Evolutionary conservation across 2,888 invertebrate genomes (phyloP), one percentile per base, ranked within the genome.

Genomic region (Zygogramma bicolorata): DNA sequence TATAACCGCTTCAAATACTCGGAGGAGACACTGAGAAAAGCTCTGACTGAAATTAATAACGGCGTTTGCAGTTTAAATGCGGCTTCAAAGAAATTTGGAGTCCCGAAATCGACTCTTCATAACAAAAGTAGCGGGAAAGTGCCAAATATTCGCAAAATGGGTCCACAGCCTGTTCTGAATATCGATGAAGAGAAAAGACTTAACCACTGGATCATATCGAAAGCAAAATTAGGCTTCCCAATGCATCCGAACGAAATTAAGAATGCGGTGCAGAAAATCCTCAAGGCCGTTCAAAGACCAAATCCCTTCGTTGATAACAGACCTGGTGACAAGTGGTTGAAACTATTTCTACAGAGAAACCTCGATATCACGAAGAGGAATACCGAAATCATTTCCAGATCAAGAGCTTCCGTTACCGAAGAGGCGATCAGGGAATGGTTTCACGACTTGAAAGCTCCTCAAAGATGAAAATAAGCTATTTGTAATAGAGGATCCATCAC

Each of bases 241-340:
- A 76, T 77, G 74, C 77, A 77, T 61, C 70, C 59, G 4, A 62
- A 70, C 25, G 77, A 77, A 69, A 71, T 77, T 5, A 58, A 78
- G 57, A 20, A n/a, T 18, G 42, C 70, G 3, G 74, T 74, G 10
- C 71, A 76, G 67, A 68, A 65, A 66, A 46, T 74, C 49, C 22
- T 71, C 10, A 74, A 67, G 13, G 53, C 22, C 65, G 7, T 7
- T 42, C n/a, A 7, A 2, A 42, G 6, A 18, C 8, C 3, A 59
- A 75, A 75, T 61, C 27, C 42, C 27, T 74, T 75, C 49, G 29
- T 3, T 18, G 74, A 81, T 42, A 67, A 78, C 46, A 71, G 71
- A 58, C 81, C 82, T 10, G 81, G 82, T 31, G 71, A 74, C 57
- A 81, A 81, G 68, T 84, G 82, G 82, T 61, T 82, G 13, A 31